phyloP scores from a whole-genome alignment of 1,140 invertebrate genomes.

The Aphaenogaster ashmeadi region DNA sequence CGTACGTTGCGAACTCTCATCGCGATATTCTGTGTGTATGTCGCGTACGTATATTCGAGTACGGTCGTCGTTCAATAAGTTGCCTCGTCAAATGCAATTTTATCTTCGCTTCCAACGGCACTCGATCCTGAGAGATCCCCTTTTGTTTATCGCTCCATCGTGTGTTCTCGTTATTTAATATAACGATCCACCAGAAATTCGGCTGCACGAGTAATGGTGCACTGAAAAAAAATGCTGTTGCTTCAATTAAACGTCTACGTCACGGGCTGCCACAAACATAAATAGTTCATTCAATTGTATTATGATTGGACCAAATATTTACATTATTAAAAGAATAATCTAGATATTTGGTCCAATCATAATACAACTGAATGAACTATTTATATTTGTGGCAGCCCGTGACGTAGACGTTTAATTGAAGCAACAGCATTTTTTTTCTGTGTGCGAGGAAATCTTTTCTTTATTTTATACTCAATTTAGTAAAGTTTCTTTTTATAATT shows the following conservation, averaged over 20 bases:
- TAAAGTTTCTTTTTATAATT: background rate
- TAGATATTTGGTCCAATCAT: too few relatives aligned
- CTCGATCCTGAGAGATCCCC: background rate
- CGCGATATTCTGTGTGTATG: constrained; percentile 7
- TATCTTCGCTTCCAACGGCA: background rate
- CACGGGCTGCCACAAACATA: too few relatives aligned
- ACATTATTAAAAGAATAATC: too few relatives aligned
- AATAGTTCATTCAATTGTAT: too few relatives aligned
- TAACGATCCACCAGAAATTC: constrained; percentile 1
- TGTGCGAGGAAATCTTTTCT: background rate
- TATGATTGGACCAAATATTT: too few relatives aligned
- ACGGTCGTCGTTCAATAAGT: background rate
- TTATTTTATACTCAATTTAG: background rate
- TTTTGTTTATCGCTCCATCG: background rate
- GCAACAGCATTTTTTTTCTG: too few relatives aligned
- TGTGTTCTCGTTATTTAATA: background rate
- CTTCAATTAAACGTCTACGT: too few relatives aligned
- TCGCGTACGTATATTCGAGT: background rate
- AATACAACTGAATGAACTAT: too few relatives aligned
- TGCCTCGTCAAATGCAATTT: constrained; percentile 15
- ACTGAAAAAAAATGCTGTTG: too few relatives aligned
- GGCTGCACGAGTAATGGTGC: background rate
- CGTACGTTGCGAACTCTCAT: background rate
- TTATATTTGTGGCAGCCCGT: too few relatives aligned
- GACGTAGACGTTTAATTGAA: too few relatives aligned